Evolutionary conservation across 2,113 vertebrate genomes (phyloP).

Genomic region (Gracilinanus agilis): DNA sequence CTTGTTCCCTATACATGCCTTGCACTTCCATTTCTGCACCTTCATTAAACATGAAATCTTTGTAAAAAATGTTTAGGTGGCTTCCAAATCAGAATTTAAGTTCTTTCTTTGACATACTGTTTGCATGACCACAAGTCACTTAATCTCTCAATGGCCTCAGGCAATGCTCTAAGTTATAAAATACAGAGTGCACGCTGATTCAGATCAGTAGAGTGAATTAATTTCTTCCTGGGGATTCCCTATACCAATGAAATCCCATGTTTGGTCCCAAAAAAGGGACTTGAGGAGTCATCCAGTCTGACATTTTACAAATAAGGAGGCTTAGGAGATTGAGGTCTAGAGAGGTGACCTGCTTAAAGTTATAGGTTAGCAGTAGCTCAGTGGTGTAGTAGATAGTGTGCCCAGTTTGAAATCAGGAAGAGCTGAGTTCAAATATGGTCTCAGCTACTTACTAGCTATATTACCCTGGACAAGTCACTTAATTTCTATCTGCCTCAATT

Average conservation of each 20-base stretch:
- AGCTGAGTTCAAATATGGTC: neutral
- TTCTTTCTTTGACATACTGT: no score
- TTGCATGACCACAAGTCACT: no score
- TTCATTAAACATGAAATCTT: no score
- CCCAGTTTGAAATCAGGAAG: neutral
- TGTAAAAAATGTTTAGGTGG: no score
- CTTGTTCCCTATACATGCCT: no score
- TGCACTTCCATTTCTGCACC: no score
- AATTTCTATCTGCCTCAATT: neutral
- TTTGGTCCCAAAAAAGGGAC: neutral
- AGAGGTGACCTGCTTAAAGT: neutral
- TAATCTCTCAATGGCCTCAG: no score
- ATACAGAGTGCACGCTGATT: no score
- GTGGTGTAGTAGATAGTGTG: neutral
- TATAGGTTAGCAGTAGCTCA: neutral
- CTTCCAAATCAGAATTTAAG: no score
- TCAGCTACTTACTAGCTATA: neutral
- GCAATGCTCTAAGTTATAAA: no score
- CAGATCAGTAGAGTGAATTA: neutral
- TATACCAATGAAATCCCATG: neutral
- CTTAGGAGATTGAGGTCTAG: neutral
- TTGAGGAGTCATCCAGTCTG: neutral
- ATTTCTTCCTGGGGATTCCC: neutral
- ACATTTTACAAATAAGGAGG: neutral
- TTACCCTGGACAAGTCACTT: neutral